Evolutionary conservation across 2,888 invertebrate species (phyloP).

Genomic region (Orchestes rusci): DNA sequence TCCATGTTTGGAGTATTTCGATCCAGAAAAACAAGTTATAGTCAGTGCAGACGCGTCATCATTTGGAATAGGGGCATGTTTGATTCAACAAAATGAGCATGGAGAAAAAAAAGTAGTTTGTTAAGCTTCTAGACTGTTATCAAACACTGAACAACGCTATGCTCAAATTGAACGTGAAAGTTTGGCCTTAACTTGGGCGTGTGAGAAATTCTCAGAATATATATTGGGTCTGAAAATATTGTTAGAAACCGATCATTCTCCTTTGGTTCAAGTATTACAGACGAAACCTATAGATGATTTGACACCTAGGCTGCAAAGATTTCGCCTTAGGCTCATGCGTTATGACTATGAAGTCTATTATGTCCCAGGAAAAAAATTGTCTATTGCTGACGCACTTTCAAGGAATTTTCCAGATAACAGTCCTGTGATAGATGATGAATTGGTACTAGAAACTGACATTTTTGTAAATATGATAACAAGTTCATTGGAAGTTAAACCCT

Average conservation of each 20-base stretch:
- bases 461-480: background rate
- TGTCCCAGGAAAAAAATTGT: conserved; percentile 27
- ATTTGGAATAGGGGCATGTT: conserved; percentile 13
- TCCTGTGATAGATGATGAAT: background rate
- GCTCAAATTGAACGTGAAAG: conserved; percentile 40
- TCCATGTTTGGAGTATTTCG: conserved; percentile 33
- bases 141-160: too few relatives aligned
- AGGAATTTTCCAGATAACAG: conserved; percentile 11
- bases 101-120: too few relatives aligned
- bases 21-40: conserved; percentile 25
- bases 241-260: too few relatives aligned
- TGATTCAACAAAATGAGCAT: conserved; percentile 29
- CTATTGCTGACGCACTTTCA: conserved; percentile 25
- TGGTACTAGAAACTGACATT: background rate
- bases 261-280: conserved; percentile 30
- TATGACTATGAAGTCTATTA: conserved; percentile 23
- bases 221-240: conserved; percentile 10
- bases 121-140: conserved; percentile 35
- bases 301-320: conserved; percentile 28
- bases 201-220: conserved; percentile 27
- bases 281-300: conserved; percentile 32
- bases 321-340: conserved; percentile 21
- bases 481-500: background rate
- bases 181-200: conserved; percentile 34
- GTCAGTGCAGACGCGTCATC: conserved; percentile 7